phyloP scores from a whole-genome alignment of 2,888 invertebrate species.

The Tinea semifulvella region DNA sequence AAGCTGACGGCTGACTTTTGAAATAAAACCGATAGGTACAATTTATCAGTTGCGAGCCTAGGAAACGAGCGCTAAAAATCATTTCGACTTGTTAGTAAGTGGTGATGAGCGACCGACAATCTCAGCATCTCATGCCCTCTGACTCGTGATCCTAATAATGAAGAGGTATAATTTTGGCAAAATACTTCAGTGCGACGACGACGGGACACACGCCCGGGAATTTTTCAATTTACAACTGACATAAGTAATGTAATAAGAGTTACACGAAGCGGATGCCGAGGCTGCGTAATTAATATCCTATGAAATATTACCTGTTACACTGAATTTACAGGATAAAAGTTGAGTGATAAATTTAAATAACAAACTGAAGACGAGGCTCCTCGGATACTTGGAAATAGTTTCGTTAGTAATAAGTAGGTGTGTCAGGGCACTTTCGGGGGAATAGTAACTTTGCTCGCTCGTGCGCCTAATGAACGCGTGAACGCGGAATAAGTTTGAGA shows the following conservation, averaged over 20 bases:
- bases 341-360: conserved; percentile 67
- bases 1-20: too few species aligned
- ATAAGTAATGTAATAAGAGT: conserved; percentile 67
- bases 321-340: conserved; percentile 65
- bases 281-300: conserved; percentile 63
- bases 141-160: conserved; percentile 61
- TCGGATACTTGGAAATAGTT: conserved; percentile 61
- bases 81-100: conserved; percentile 8
- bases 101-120: conserved; percentile 2
- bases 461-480: conserved; percentile 62
- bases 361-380: conserved; percentile 43
- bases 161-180: conserved; percentile 66
- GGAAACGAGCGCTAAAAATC: neutral
- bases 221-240: conserved; percentile 67
- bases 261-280: conserved; percentile 60
- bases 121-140: conserved; percentile 45
- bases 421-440: conserved; percentile 38
- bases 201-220: conserved; percentile 65
- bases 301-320: conserved; percentile 65
- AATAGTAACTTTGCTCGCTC: conserved; percentile 52
- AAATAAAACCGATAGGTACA: too few species aligned
- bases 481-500: conserved; percentile 60
- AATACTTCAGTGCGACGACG: conserved; percentile 63
- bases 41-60: neutral
- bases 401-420: conserved; percentile 53